Evolutionary conservation across 1,140 invertebrate genomes (phyloP).

Genomic region (Nomia melanderi): DNA sequence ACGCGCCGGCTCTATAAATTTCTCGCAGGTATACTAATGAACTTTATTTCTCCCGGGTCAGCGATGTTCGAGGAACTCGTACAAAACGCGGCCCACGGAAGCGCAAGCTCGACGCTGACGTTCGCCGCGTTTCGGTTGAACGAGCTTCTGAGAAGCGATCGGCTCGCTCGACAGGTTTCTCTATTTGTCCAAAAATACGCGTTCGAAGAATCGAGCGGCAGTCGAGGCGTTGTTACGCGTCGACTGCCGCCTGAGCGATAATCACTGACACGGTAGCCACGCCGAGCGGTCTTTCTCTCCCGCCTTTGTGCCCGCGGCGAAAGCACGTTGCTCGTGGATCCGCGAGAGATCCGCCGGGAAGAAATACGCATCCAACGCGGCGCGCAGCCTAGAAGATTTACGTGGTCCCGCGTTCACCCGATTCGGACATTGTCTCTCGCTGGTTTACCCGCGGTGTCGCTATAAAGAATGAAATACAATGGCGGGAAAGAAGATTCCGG

Average conservation of each 20-base stretch:
- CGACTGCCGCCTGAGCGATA: conserved; percentile 43
- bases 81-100: no score
- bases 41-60: not conserved
- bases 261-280: conserved; percentile 55
- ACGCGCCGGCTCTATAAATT: not conserved
- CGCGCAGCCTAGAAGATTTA: conserved; percentile 25
- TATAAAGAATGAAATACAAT: conserved; percentile 30
- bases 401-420: not conserved
- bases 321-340: conserved; percentile 16
- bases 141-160: no score
- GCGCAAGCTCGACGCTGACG: no score
- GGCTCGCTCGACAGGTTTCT: not conserved
- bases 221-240: conserved; percentile 55
- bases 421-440: conserved; percentile 27
- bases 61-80: not conserved
- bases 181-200: conserved; percentile 64
- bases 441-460: conserved; percentile 5
- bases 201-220: conserved; percentile 43
- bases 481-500: not conserved
- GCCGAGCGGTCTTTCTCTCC: not conserved
- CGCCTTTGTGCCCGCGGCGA: conserved; percentile 20
- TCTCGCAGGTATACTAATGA: not conserved
- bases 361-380: conserved; percentile 29
- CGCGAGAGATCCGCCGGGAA: conserved; percentile 22
- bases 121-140: no score